Base-by-base conservation (phyloP, 2,888 invertebrate species). In the Patella pellucida region DNA sequence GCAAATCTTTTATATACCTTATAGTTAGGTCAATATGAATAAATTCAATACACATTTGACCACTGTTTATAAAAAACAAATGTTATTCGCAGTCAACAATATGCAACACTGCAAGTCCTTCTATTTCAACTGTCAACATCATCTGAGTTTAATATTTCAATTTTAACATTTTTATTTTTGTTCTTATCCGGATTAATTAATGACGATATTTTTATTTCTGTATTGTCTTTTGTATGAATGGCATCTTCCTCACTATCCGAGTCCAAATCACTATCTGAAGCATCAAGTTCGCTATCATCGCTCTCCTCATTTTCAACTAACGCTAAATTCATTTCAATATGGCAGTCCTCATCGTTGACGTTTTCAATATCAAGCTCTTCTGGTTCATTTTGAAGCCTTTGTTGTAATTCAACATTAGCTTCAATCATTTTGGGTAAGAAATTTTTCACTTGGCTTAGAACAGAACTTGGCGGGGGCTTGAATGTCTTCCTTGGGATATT, bases 391-490 rank as follows among this genome's bases (percentile, higher is more conserved):
- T 23, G 62, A 19, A 62, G 14, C 23, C 23, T 62, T 62, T 62
- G 19, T 62, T 62, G 19, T 14, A 62, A 62, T 62, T 23, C 23
- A 62, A 23, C 19, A 11, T 62, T 62, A 1, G 62, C 62, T 62
- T 62, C 62, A 19, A 62, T 62, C 62, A 62, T 19, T 62, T 62
- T 62, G 19, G 62, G 62, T 12, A 62, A 23, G 23, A 62, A 62
- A 62, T 62, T 62, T 19, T 62, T 62, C 62, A 62, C 62, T 62
- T 62, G 62, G 3, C 62, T 23, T 12, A 62, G 62, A 62, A 62
- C 23, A 23, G 62, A 62, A 19, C 62, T 62, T 62, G 62, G 62
- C 11, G 62, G 62, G 19, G 23, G 23, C 23, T 62, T 62, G 4
- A 62, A 62, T 62, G 62, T 62, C 23, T 23, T 62, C 23, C 19